phyloP scores from a whole-genome alignment of 2,888 invertebrate genomes.

The Keiferia lycopersicella region DNA sequence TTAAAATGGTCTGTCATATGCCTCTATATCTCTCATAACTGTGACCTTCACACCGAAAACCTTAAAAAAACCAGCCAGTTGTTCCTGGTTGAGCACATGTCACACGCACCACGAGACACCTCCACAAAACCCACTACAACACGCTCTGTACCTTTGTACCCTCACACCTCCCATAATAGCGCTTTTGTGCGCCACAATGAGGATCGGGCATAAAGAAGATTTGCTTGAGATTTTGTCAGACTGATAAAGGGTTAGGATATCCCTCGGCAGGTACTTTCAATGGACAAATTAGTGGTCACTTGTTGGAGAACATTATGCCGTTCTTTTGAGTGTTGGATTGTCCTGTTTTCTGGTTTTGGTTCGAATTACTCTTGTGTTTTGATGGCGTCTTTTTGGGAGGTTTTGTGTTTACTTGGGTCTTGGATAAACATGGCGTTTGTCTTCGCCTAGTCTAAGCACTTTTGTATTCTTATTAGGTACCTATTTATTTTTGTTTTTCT shows the following conservation, averaged over 20 bases:
- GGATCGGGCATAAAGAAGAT: conserved; percentile 29
- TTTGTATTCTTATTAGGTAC: background rate
- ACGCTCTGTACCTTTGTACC: conserved; percentile 10
- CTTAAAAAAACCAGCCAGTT: background rate
- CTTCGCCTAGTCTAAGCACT: background rate
- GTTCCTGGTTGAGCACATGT: background rate
- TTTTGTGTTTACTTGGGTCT: conserved; percentile 2
- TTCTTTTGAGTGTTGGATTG: background rate
- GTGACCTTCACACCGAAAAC: conserved; percentile 8
- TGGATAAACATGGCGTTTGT: conserved; percentile 12
- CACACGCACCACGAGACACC: conserved; percentile 22
- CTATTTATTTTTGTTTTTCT: background rate
- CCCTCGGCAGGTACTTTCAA: conserved; percentile 5
- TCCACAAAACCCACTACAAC: conserved; percentile 24
- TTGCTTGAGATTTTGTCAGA: conserved; percentile 37
- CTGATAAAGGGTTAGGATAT: conserved; percentile 36
- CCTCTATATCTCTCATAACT: background rate
- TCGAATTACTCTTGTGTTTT: conserved; percentile 20
- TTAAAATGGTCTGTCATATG: no score
- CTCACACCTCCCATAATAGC: conserved; percentile 31
- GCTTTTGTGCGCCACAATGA: conserved; percentile 30
- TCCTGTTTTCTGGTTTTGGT: conserved; percentile 9
- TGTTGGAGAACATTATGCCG: conserved; percentile 14
- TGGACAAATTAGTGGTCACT: conserved; percentile 33
- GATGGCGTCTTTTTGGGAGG: background rate